Percentiles rank a stretch among this genome's conserved stretches.
These are phyloP conservation scores for Xenopus borealis DNA, from an alignment of 2,113 vertebrate species.

Conservation along the genomic window DNA sequence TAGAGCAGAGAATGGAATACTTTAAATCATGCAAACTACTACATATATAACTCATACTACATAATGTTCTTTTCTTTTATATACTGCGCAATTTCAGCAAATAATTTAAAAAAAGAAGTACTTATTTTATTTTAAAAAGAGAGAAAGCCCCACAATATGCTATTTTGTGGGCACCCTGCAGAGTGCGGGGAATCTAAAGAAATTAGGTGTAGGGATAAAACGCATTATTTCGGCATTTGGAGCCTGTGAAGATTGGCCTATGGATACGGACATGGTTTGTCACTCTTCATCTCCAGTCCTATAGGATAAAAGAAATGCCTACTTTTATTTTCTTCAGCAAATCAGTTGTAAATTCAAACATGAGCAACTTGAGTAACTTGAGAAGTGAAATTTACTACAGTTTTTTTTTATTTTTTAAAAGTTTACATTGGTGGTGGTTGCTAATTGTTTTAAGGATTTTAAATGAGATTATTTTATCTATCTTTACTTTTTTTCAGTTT, in stretches of 20 bases:
- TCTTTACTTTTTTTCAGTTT: no score
- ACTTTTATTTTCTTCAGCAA: slow-evolving; percentile 15
- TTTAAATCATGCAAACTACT: background rate
- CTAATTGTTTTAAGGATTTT: background rate
- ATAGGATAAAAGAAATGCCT: slow-evolving; percentile 16
- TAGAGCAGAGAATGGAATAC: background rate
- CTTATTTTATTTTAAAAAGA: background rate
- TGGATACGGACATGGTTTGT: slow-evolving; percentile 40
- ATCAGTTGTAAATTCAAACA: slow-evolving; percentile 5
- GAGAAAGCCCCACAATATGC: slow-evolving; percentile 2
- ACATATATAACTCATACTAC: no score
- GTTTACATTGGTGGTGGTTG: background rate
- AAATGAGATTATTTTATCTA: no score
- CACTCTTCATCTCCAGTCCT: slow-evolving; percentile 26
- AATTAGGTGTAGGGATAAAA: slow-evolving; percentile 25
- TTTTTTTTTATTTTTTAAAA: background rate
- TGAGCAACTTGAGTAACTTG: background rate
- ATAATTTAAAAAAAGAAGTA: background rate
- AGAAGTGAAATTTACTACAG: background rate
- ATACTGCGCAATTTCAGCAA: no score
- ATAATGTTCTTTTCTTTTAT: no score
- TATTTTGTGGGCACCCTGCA: slow-evolving; percentile 26
- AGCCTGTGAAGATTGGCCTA: slow-evolving; percentile 32
- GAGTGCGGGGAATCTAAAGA: slow-evolving; percentile 20
- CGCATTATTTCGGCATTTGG: slow-evolving; percentile 30